Percentiles rank a stretch among this genome's conserved stretches.
phyloP scores from a whole-genome alignment of 2,888 invertebrate genomes.

The Phalera bucephala region DNA sequence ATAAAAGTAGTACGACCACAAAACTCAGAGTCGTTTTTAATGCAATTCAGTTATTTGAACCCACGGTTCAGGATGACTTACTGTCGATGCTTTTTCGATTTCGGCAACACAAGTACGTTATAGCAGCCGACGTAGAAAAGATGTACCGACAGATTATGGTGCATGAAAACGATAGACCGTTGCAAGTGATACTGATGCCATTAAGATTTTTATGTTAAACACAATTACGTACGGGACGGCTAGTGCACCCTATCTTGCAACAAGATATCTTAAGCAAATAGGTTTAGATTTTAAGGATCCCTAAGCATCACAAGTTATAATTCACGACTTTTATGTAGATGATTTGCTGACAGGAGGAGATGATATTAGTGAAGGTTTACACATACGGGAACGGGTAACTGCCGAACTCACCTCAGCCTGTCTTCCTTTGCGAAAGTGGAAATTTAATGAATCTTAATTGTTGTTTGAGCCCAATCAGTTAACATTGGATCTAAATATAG shows the following conservation, averaged over 20 bases:
- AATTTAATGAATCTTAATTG: slow-evolving; percentile 1
- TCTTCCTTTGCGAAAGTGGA: slow-evolving; percentile 6
- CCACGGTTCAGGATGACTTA: slow-evolving; percentile 2
- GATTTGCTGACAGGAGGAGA: too few species aligned
- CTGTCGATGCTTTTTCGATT: slow-evolving; percentile 3
- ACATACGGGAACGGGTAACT: slow-evolving; percentile 1
- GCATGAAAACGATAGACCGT: slow-evolving; percentile 1
- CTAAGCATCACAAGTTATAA: too few species aligned
- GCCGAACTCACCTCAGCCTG: slow-evolving; percentile 3
- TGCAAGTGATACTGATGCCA: neutral
- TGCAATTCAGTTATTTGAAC: slow-evolving; percentile 8
- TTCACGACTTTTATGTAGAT: too few species aligned
- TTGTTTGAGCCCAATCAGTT: neutral
- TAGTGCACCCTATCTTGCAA: slow-evolving; percentile 29
- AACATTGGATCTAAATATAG: slow-evolving; percentile 1
- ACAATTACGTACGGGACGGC: slow-evolving; percentile 11
- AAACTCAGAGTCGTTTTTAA: slow-evolving; percentile 5
- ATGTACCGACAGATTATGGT: slow-evolving; percentile 3
- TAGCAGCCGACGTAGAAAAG: neutral
- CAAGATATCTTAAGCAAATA: slow-evolving; percentile 24
- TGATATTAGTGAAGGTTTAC: neutral
- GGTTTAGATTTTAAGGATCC: too few species aligned
- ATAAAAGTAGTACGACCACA: slow-evolving; percentile 5
- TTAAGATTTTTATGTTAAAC: neutral
- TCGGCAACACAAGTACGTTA: slow-evolving; percentile 1